Percentiles rank a stretch among this genome's conserved stretches.
These are phyloP conservation scores for Cydia amplana DNA, from an alignment of 1,140 invertebrate genomes.

Conservation along the genomic window DNA sequence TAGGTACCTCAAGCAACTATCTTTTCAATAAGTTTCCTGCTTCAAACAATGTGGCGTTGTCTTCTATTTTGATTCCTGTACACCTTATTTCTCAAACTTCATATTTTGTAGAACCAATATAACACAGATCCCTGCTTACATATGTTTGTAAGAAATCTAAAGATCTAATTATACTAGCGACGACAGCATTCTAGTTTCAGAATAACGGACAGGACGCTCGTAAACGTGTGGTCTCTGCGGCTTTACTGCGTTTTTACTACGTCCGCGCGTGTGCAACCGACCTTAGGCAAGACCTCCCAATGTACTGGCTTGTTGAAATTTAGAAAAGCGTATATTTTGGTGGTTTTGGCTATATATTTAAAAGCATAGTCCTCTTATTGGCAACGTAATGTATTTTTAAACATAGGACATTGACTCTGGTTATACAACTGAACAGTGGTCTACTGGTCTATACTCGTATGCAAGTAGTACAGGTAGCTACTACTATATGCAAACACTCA, in stretches of 20 bases:
- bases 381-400: background rate
- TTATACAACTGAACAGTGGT: background rate
- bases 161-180: background rate
- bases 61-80: background rate
- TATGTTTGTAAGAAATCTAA: background rate
- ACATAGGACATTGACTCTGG: background rate
- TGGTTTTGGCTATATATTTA: conserved; percentile 23
- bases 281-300: conserved; percentile 26
- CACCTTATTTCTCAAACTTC: background rate
- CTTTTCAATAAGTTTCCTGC: background rate
- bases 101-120: background rate
- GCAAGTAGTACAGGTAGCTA: background rate
- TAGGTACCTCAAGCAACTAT: conserved; percentile 3
- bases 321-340: background rate
- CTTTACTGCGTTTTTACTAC: conserved; percentile 28
- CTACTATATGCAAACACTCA: background rate
- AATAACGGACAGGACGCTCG: conserved; percentile 11
- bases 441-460: background rate
- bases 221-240: conserved; percentile 17
- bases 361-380: conserved; percentile 45
- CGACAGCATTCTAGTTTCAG: background rate
- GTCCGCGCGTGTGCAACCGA: conserved; percentile 22
- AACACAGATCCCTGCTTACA: background rate
- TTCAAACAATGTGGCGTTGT: background rate
- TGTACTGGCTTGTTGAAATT: background rate